Percentiles rank a stretch among this genome's conserved stretches.
phyloP scores from a whole-genome alignment of 2,113 vertebrate species.

The Pseudorasbora parva region DNA sequence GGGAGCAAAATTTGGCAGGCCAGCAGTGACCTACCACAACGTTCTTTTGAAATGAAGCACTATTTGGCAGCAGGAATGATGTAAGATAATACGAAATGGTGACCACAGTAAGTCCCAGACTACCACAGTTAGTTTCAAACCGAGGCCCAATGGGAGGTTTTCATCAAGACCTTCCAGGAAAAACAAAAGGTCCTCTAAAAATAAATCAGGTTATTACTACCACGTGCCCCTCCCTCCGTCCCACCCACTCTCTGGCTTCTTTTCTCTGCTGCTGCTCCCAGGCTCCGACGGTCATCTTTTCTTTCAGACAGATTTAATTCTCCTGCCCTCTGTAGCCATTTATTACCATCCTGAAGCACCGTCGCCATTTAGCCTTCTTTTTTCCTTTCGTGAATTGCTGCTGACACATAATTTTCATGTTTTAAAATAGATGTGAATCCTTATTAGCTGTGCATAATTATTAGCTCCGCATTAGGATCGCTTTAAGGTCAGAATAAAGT shows the following conservation, averaged over 20 bases:
- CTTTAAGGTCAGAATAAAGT: slow-evolving; percentile 30
- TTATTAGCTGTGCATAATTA: slow-evolving; percentile 36
- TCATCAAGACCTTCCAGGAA: slow-evolving; percentile 56
- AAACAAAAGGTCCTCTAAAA: slow-evolving; percentile 61
- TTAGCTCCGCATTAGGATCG: slow-evolving; percentile 9
- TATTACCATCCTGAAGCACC: slow-evolving; percentile 37
- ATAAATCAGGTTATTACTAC: slow-evolving; percentile 59
- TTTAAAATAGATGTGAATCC: neutral
- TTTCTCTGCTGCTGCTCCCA: slow-evolving; percentile 37
- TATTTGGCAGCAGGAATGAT: slow-evolving; percentile 43
- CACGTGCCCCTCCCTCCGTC: slow-evolving; percentile 44
- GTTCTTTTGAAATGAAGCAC: slow-evolving; percentile 53
- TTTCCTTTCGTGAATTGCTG: neutral
- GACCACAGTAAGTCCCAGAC: slow-evolving; percentile 55
- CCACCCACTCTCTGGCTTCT: slow-evolving; percentile 27
- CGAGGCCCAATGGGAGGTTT: slow-evolving; percentile 51
- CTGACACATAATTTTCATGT: slow-evolving; percentile 25
- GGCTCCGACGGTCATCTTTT: slow-evolving; percentile 26
- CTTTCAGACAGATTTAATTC: slow-evolving; percentile 42
- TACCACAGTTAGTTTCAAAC: slow-evolving; percentile 52
- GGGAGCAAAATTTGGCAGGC: slow-evolving; percentile 53
- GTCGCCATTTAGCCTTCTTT: slow-evolving; percentile 25
- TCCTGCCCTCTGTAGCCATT: slow-evolving; percentile 35
- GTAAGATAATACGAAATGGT: slow-evolving; percentile 52
- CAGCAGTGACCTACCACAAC: slow-evolving; percentile 37